These are phyloP conservation scores for Momotus momota DNA, from an alignment of 2,797 vertebrate genomes.

Conservation along the genomic window DNA sequence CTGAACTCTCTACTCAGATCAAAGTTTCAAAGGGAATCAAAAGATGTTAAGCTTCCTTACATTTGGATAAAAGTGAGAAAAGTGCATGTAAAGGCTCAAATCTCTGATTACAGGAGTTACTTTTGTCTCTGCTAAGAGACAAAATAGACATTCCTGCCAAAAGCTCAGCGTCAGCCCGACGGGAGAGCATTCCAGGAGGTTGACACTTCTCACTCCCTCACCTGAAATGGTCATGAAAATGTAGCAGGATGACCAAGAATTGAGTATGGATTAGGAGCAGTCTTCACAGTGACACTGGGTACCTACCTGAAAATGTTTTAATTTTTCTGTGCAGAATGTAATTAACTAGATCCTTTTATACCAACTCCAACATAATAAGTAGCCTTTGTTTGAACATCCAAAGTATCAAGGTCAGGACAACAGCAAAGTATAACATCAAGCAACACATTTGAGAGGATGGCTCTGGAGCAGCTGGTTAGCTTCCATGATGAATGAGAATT, in stretches of 20 bases:
- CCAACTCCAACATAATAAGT: not conserved
- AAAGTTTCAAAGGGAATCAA: not conserved
- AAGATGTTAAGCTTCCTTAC: not conserved
- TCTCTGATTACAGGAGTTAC: not conserved
- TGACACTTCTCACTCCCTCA: not conserved
- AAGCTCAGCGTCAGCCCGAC: not conserved
- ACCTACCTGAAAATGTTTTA: not conserved
- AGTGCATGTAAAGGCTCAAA: not conserved
- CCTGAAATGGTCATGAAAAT: not conserved
- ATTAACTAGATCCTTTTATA: not conserved
- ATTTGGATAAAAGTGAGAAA: not conserved
- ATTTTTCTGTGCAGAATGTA: not conserved
- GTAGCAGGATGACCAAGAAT: not conserved
- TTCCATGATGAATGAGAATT: conserved; percentile 81
- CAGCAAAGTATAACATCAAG: conserved; percentile 34
- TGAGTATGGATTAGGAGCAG: not conserved
- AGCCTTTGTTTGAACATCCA: conserved; percentile 49
- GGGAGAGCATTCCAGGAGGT: not conserved
- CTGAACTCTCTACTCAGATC: not conserved
- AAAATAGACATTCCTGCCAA: not conserved
- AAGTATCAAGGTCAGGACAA: conserved; percentile 74
- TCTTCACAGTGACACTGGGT: not conserved
- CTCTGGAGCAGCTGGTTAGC: conserved; percentile 77
- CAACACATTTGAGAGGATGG: conserved; percentile 55
- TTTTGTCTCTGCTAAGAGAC: not conserved